Base-by-base conservation (phyloP, 2,113 vertebrate genomes). In the Epinephelus cyanopodus region DNA sequence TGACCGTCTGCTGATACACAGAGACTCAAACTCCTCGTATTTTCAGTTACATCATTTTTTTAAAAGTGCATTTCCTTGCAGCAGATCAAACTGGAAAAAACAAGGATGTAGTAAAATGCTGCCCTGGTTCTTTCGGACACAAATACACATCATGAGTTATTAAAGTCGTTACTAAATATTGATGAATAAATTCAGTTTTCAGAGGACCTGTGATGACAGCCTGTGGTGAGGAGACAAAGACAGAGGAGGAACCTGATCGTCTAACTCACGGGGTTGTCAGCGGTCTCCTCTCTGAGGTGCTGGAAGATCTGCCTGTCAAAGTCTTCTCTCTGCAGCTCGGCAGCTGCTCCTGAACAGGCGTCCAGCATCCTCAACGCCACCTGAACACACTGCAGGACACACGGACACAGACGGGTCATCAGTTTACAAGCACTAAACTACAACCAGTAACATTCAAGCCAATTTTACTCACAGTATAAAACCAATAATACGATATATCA, bases 301-400 rank as follows among this genome's bases (percentile, higher is more conserved):
- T 96, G 93, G 91, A 98, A 99, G 91, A 99, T 95, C 3, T 97
- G 95, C 13, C 92, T 90, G 74, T 98, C 97, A 53, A 99, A 98
- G 33, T 95, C 95, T 75, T 98, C 95, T 27, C 93, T 95, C 73
- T 97, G 83, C 60, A 99, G 92, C 33, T 97, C 92, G 64, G 93
- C 96, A 23, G 96, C 96, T 60, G 97, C 96, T 67, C 94, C 95
- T 0, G 93, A 94, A 29, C 96, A 97, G 48, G 96, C 90, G 18
- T 95, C 96, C 88, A 99, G 93, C 88, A 98, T 94, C 78, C 95
- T 93, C 86, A 97, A 57, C 19, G 96, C 92, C 60, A 96, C 94
- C 90, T 94, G 95, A 72, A 98, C 96, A 56, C 97, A 97, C 98
- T 99, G 80, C 2, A 1, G 15, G 50, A 47, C 33, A 18, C 14